Evolutionary conservation across 2,888 invertebrate species (phyloP).

Genomic region (Marasmarcha lunaedactyla): DNA sequence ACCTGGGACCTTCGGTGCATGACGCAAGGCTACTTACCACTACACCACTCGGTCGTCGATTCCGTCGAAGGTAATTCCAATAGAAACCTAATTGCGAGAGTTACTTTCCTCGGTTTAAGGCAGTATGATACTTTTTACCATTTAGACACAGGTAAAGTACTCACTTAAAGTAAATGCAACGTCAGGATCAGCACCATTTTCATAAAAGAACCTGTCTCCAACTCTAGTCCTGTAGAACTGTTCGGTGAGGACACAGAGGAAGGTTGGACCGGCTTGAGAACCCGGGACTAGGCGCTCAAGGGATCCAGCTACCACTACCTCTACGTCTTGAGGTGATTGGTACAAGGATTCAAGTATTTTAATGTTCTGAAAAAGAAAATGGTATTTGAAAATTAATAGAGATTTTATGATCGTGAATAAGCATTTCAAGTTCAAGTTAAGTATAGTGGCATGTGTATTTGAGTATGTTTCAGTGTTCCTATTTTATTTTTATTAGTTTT

Average conservation of each 20-base stretch:
- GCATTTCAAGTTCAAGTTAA: not conserved
- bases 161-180: constrained; percentile 75
- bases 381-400: not conserved
- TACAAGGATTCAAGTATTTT: constrained; percentile 74
- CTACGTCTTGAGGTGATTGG: constrained; percentile 83
- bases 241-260: constrained; percentile 86
- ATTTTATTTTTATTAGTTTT: too few species aligned
- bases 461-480: too few species aligned
- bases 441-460: too few species aligned
- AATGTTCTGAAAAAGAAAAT: constrained; percentile 65
- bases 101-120: too few species aligned
- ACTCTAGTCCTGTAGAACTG: constrained; percentile 89
- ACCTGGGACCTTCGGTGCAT: too few species aligned
- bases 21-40: too few species aligned
- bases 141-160: too few species aligned
- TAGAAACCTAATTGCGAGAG: too few species aligned
- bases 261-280: constrained; percentile 87
- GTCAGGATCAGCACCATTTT: constrained; percentile 71
- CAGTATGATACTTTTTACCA: too few species aligned
- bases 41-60: too few species aligned
- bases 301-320: constrained; percentile 87
- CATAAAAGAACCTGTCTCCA: constrained; percentile 90
- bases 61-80: too few species aligned
- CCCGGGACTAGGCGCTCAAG: constrained; percentile 82
- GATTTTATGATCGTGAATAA: not conserved